Evolutionary conservation across 2,888 invertebrate genomes (phyloP).

Genomic region (Drosophila koepferae): DNA sequence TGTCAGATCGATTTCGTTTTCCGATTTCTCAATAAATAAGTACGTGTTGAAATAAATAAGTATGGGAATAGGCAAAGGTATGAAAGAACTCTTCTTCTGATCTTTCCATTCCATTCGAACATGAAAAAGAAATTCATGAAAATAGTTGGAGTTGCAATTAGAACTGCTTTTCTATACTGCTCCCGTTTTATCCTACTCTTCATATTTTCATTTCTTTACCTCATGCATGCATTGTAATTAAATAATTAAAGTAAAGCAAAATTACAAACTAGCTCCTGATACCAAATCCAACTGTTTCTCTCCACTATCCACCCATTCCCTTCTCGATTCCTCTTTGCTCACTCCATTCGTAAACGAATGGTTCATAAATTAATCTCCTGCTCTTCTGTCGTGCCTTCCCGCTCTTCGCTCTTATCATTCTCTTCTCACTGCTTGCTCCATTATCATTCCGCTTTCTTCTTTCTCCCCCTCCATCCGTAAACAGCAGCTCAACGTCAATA

Average conservation of each 20-base stretch:
- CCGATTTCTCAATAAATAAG: constrained; percentile 43
- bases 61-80: neutral
- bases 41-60: constrained; percentile 12
- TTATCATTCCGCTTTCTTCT: no score
- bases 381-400: neutral
- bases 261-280: constrained; percentile 43
- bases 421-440: neutral
- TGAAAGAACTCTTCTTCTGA: neutral
- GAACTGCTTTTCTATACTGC: neutral
- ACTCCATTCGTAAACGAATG: neutral
- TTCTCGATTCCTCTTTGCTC: neutral
- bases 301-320: neutral
- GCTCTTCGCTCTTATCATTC: neutral
- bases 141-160: neutral
- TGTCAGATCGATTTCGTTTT: constrained; percentile 9
- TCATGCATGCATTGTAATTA: neutral
- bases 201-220: no score
- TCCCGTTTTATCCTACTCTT: neutral
- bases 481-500: constrained; percentile 62
- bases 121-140: neutral
- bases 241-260: constrained; percentile 7
- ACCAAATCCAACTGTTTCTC: constrained; percentile 16
- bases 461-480: neutral
- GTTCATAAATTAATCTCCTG: neutral
- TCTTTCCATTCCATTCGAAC: neutral